Evolutionary conservation across 2,113 vertebrate species (phyloP).

Genomic region (Galemys pyrenaicus): DNA sequence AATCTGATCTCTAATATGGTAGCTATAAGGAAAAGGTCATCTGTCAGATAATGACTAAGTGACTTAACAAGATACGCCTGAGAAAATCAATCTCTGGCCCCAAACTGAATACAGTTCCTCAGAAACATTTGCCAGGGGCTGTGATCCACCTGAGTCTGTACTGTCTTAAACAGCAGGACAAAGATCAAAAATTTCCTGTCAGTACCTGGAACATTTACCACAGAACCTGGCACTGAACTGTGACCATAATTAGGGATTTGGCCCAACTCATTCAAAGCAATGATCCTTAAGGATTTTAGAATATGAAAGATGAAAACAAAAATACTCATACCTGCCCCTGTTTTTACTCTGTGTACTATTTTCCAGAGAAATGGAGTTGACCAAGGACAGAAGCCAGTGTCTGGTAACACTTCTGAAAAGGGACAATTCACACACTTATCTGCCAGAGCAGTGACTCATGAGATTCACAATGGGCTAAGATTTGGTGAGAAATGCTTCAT

Average conservation of each 20-base stretch:
- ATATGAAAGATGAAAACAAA: neutral
- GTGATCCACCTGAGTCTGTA: neutral
- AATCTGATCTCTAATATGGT: neutral
- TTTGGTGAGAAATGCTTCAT: constrained; percentile 69
- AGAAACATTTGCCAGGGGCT: constrained; percentile 13
- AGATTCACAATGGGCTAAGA: constrained; percentile 73
- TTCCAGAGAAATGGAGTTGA: constrained; percentile 2
- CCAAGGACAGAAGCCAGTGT: neutral
- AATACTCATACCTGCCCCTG: neutral
- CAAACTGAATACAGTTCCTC: neutral
- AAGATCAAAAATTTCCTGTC: neutral
- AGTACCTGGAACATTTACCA: neutral
- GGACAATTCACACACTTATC: constrained; percentile 57
- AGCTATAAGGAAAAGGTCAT: neutral
- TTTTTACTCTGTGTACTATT: neutral
- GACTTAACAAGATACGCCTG: neutral
- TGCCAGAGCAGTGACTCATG: constrained; percentile 72
- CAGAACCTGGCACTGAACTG: neutral
- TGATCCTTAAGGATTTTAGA: neutral
- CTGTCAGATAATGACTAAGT: neutral
- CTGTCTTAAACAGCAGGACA: neutral
- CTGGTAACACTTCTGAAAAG: constrained; percentile 45
- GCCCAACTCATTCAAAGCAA: neutral
- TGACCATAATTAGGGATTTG: neutral
- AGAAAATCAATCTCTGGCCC: neutral